Percentiles rank a stretch among this genome's conserved stretches.
These are phyloP conservation scores for Pemphredon lugubris DNA, from an alignment of 2,888 invertebrate genomes.

Conservation along the genomic window DNA sequence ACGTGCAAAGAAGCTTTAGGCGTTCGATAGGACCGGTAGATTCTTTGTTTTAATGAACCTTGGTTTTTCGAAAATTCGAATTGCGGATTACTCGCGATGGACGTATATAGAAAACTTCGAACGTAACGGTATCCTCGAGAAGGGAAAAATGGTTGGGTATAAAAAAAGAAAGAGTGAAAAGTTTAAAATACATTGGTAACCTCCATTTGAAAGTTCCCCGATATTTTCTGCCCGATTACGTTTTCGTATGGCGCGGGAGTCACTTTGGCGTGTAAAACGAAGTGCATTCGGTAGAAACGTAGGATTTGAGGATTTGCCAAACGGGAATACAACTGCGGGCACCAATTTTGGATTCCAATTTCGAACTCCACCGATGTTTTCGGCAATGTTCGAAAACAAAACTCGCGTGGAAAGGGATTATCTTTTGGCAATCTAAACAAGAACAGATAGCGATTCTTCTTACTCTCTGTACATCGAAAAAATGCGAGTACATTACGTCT, in stretches of 20 bases:
- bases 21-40: no score
- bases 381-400: not conserved
- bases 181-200: slow-evolving; percentile 44
- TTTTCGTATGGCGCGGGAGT: slow-evolving; percentile 17
- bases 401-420: no score
- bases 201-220: slow-evolving; percentile 38
- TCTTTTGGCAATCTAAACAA: no score
- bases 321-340: slow-evolving; percentile 28
- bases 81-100: slow-evolving; percentile 9
- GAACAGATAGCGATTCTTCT: no score
- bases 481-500: no score
- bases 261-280: slow-evolving; percentile 16
- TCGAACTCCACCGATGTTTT: not conserved
- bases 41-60: not conserved
- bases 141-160: slow-evolving; percentile 27
- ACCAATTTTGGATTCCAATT: slow-evolving; percentile 25
- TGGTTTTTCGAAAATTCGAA: not conserved
- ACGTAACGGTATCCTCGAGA: slow-evolving; percentile 8
- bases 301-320: slow-evolving; percentile 35
- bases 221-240: slow-evolving; percentile 57
- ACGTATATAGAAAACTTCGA: slow-evolving; percentile 24
- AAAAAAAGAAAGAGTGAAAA: slow-evolving; percentile 40
- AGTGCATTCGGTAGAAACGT: slow-evolving; percentile 16
- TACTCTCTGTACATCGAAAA: no score
- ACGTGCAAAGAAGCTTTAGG: no score